phyloP scores from a whole-genome alignment of 92 coral and sea anemone genomes.

The Nematostella vectensis region DNA sequence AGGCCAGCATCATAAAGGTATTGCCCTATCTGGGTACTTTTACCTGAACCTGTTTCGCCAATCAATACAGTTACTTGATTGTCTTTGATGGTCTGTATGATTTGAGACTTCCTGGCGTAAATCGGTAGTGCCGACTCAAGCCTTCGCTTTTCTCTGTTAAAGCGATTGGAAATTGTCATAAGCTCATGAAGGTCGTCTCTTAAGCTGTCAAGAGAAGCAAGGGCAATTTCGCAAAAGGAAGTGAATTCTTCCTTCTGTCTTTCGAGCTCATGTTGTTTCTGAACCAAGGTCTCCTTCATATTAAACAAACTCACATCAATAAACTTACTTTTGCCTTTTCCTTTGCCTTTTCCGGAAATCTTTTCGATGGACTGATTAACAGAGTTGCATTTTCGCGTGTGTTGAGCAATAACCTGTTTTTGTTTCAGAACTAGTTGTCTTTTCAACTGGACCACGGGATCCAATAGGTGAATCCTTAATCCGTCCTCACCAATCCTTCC shows the following conservation, averaged over 20 bases:
- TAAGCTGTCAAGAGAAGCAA: neutral
- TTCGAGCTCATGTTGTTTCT: neutral
- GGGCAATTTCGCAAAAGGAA: neutral
- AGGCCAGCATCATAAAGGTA: slow-evolving; percentile 74
- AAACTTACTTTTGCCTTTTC: neutral
- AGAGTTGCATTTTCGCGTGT: neutral
- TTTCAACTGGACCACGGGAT: neutral
- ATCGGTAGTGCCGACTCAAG: slow-evolving; percentile 68
- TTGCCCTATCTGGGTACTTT: slow-evolving; percentile 89
- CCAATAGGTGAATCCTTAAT: no score
- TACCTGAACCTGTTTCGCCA: slow-evolving; percentile 98
- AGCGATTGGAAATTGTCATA: slow-evolving; percentile 20
- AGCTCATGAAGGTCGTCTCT: slow-evolving; percentile 3
- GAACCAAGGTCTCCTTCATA: neutral
- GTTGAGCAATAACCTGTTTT: neutral
- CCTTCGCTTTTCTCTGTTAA: slow-evolving; percentile 57
- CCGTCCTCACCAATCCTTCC: no score
- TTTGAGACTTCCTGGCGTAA: slow-evolving; percentile 61
- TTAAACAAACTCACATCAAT: neutral
- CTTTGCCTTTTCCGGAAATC: neutral
- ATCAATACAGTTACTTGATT: slow-evolving; percentile 69
- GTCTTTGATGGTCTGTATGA: slow-evolving; percentile 36
- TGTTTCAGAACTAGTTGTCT: neutral
- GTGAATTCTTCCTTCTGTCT: slow-evolving; percentile 14
- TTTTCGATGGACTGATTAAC: neutral